These are phyloP conservation scores for Mystacides longicornis DNA, from an alignment of 2,888 invertebrate species.

Conservation along the genomic window DNA sequence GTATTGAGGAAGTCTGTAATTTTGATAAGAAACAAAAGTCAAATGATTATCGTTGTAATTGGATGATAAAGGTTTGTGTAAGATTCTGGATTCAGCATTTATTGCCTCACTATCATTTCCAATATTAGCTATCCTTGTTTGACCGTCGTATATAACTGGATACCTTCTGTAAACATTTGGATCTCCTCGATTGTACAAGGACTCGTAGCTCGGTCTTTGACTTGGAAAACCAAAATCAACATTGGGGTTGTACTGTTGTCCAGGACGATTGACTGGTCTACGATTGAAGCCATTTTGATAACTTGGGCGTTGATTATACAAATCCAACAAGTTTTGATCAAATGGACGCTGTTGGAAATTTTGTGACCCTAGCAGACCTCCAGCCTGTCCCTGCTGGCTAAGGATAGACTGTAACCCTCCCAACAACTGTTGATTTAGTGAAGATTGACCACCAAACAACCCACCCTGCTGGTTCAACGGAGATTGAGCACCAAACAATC, in stretches of 20 bases:
- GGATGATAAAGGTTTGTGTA: conserved; percentile 13
- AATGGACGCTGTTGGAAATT: not conserved
- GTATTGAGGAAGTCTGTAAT: not conserved
- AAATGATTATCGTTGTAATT: not conserved
- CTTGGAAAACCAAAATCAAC: not conserved
- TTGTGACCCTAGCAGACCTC: too few relatives aligned
- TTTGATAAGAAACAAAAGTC: conserved; percentile 4
- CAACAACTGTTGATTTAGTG: not conserved
- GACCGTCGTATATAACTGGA: conserved; percentile 11
- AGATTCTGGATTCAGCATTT: conserved; percentile 25
- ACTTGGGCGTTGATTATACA: not conserved
- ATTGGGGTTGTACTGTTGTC: not conserved
- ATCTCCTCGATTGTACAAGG: conserved; percentile 34
- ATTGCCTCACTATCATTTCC: conserved; percentile 24
- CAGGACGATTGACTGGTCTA: not conserved
- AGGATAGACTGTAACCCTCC: not conserved
- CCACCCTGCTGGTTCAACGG: not conserved
- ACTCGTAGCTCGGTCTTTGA: conserved; percentile 7
- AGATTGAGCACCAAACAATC: conserved; percentile 15
- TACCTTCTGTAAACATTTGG: conserved; percentile 13
- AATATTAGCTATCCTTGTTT: conserved; percentile 19
- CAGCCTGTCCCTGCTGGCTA: conserved; percentile 2
- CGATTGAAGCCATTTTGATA: not conserved
- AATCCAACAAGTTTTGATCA: not conserved
- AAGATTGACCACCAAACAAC: not conserved